Evolutionary conservation across 2,797 vertebrate genomes (phyloP), one percentile per base, ranked within the genome.

Genomic region (Echiichthys vipera): DNA sequence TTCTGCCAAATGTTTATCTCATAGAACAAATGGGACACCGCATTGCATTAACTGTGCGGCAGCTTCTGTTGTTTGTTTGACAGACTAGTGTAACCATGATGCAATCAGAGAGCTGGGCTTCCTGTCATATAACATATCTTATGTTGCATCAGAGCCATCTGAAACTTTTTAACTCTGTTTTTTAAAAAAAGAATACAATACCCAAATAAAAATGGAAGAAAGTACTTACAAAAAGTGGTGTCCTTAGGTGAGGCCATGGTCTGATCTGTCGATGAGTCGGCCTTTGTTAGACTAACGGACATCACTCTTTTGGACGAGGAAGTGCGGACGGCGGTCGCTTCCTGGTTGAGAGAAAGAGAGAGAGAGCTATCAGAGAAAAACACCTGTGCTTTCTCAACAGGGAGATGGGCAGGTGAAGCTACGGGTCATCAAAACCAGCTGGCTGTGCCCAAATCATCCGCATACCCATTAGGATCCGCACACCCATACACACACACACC

Each of bases 1-100:
- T 79, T 77, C 74, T 72, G 68, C 58, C 72, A 81, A 87, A 84
- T 80, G 84, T 85, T 91, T 90, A 88, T 88, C 90, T 84, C 56
- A 2, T 1, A 72, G 59, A 71, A 86, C 81, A 82, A 87, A 91
- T 74, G 73, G 68, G 30, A 84, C 73, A 34, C 50, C 72, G 13
- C 46, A 34, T 43, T 74, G 84, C 81, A 80, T 85, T 82, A 82
- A 76, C 36, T 74, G 56, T 27, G 37, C 53, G 1, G 56, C 66
- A 34, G 77, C 49, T 25, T 30, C 0, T 5, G 24, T 11, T 71
- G 54, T 67, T 65, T 64, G 65, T 49, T 65, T 57, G 66, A 66
- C 61, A 50, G 47, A 57, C 18, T 36, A 15, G 43, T 79, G 82
- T 32, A 85, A 83, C 56, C 27, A 9, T 65, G 79, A 83, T 79